These are phyloP conservation scores for Megathymus violae DNA, from an alignment of 1,140 invertebrate species.

Conservation along the genomic window DNA sequence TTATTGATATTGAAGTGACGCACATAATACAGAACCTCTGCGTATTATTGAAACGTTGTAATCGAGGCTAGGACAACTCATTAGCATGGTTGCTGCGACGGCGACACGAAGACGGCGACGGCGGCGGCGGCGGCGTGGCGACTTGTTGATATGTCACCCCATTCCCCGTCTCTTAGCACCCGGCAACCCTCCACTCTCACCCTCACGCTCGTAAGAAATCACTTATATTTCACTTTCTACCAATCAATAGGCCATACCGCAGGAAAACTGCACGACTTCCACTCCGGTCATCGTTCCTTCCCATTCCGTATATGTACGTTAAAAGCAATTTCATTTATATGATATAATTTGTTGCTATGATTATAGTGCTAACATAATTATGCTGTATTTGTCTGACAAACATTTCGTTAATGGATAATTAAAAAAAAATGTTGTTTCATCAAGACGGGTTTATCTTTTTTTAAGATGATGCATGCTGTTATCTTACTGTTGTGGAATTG, in stretches of 20 bases:
- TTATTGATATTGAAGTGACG: neutral
- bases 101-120: slow-evolving; percentile 27
- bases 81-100: neutral
- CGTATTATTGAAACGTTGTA: too few relatives aligned
- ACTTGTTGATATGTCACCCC: slow-evolving; percentile 46
- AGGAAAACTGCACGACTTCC: slow-evolving; percentile 11
- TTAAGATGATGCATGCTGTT: too few relatives aligned
- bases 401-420: neutral
- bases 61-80: neutral
- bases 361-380: too few relatives aligned
- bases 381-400: too few relatives aligned
- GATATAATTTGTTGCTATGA: too few relatives aligned
- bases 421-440: too few relatives aligned
- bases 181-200: neutral
- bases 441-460: too few relatives aligned
- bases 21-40: too few relatives aligned
- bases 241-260: neutral
- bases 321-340: too few relatives aligned
- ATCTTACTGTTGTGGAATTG: too few relatives aligned
- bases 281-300: neutral
- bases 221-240: slow-evolving; percentile 16
- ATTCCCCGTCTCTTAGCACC: neutral
- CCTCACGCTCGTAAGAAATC: neutral
- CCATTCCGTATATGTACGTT: too few relatives aligned
- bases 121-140: slow-evolving; percentile 42